Base-by-base conservation (phyloP, 2,113 vertebrate genomes). In the Notiomystis cincta region DNA sequence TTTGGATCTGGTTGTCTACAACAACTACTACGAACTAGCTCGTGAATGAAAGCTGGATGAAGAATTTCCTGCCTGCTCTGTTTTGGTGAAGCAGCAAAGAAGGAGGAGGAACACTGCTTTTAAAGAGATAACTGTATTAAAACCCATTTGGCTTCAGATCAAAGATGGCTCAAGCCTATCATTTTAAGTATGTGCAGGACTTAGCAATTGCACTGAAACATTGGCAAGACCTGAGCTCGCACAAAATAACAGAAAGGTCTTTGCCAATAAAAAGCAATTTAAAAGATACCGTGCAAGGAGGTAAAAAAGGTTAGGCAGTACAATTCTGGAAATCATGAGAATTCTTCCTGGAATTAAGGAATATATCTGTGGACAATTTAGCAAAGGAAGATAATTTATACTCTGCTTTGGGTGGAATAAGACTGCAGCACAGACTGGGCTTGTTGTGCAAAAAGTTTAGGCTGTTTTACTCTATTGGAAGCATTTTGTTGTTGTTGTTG, bases 61-160 rank as follows among this genome's bases (percentile, higher is more conserved):
- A 96, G 91, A 96, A 96, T 95, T 97, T 89, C 96, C 94, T 96
- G 64, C 95, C 92, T 91, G 42, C 53, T 89, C 62, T 5, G 1
- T 84, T 96, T 96, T 84, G 92, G 79, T 92, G 93, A 93, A 89
- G 73, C 80, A 90, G 89, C 35, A 48, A 15, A 73, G 54, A 25
- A 93, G 76, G 77, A 75, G 65, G 13, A 15, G 38, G 66, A 82
- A 35, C 28, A 18, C 35, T 96, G 70, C 93, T 96, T 95, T 96
- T 97, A 93, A 58, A 93, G 42, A 70, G 69, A 89, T 93, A 75
- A 82, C 82, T 95, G 31, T 60, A 90, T 73, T 90, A 88, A 57
- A 91, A 79, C 58, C 50, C 50, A 84, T 92, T 95, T 97, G 98
- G 97, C 97, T 91, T 89, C 79, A 91, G 94, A 95, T 94, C 94